A percentile compares a stretch with the other conserved stretches of the same genome.
phyloP scores from a whole-genome alignment of 2,113 vertebrate species.

The Cairina moschata region DNA sequence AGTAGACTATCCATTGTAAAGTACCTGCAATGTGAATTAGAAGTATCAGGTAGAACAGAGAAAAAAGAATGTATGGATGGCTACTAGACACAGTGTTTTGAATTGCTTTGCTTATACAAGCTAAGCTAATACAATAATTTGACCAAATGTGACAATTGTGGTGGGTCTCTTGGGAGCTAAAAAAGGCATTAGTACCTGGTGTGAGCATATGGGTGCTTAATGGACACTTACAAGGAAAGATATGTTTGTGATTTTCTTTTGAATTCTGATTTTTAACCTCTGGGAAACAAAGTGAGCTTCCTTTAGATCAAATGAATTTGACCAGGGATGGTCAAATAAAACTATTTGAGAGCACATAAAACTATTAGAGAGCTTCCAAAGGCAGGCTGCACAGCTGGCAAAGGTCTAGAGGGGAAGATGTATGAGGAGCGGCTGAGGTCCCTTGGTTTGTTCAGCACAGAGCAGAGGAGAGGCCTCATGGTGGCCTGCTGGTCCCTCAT shows the following conservation, averaged over 20 bases:
- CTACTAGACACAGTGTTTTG: background rate
- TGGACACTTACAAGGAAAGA: background rate
- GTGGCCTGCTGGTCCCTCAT: too few species aligned
- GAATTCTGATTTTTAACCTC: background rate
- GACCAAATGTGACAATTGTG: accelerated
- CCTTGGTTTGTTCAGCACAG: too few species aligned
- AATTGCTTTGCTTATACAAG: background rate
- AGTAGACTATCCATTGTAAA: background rate
- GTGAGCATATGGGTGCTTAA: background rate
- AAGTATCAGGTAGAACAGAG: background rate
- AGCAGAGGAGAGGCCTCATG: too few species aligned
- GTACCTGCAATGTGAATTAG: background rate
- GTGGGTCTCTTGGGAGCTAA: background rate
- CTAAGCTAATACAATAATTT: background rate
- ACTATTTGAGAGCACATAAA: too few species aligned
- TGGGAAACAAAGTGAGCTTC: background rate
- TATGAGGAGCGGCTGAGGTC: too few species aligned
- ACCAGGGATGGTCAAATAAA: background rate
- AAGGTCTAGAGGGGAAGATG: too few species aligned
- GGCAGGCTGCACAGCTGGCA: too few species aligned
- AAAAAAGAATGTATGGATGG: background rate
- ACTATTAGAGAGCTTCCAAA: too few species aligned
- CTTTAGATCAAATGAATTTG: background rate
- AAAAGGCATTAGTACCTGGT: background rate
- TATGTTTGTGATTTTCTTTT: background rate